Percentiles rank a stretch among this genome's conserved stretches.
Evolutionary conservation across 2,888 invertebrate genomes (phyloP).

Genomic region (Aphodius sticticus): DNA sequence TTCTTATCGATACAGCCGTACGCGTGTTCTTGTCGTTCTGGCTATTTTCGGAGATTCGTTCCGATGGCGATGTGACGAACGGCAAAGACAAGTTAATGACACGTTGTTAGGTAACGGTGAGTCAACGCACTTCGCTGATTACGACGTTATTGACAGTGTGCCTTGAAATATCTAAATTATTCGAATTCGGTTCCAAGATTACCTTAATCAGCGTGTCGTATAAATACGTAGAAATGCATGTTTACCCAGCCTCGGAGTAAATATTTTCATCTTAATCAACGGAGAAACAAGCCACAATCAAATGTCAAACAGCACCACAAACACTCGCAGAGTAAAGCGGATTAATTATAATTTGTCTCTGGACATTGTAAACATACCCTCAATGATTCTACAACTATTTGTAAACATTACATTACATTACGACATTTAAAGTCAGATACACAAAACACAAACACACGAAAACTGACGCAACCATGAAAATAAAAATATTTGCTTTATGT

Average conservation of each 20-base stretch:
- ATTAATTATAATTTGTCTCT: too few species aligned
- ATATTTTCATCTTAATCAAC: background rate
- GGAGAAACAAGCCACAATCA: background rate
- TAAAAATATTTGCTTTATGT: too few species aligned
- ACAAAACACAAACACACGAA: too few species aligned
- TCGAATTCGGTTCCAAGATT: background rate
- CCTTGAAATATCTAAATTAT: background rate
- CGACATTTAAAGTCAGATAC: too few species aligned
- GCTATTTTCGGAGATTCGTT: constrained; percentile 4
- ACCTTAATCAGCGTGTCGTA: background rate
- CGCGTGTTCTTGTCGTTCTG: background rate
- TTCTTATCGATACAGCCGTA: background rate
- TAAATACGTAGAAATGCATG: background rate
- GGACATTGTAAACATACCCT: too few species aligned
- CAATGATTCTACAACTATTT: too few species aligned
- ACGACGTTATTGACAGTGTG: background rate
- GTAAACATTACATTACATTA: too few species aligned
- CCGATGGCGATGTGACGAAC: background rate
- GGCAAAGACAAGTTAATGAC: background rate
- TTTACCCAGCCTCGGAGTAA: background rate
- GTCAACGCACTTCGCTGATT: background rate
- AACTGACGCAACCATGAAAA: too few species aligned
- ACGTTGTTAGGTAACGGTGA: background rate
- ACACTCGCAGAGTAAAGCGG: too few species aligned
- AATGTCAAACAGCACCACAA: background rate